Evolutionary conservation across 37 sponge, comb jelly and placozoan genomes (phyloP).

Genomic region (Chondrilla cf. caribensis): DNA sequence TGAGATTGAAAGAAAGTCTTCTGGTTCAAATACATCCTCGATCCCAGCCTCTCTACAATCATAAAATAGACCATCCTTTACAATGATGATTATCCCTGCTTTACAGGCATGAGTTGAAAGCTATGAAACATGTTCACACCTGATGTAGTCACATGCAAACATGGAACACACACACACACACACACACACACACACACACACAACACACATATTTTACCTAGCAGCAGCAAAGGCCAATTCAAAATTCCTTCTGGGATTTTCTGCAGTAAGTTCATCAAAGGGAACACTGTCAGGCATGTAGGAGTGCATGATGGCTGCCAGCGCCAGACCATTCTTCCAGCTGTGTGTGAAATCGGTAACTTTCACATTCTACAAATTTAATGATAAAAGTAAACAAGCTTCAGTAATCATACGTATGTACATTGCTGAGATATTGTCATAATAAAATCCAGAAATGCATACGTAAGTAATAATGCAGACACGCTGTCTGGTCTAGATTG

Average conservation of each 20-base stretch:
- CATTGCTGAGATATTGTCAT: neutral
- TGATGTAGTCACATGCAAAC: neutral
- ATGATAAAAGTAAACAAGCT: too few relatives aligned
- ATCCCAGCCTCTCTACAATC: slow-evolving; percentile 70
- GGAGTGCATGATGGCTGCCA: slow-evolving; percentile 81
- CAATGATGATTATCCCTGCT: neutral
- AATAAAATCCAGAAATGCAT: too few relatives aligned
- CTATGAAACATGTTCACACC: neutral
- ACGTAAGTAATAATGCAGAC: too few relatives aligned
- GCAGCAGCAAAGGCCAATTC: slow-evolving; percentile 77
- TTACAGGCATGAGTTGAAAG: too few relatives aligned
- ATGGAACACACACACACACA: too few relatives aligned
- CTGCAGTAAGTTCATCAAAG: slow-evolving; percentile 70
- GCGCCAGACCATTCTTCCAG: slow-evolving; percentile 79
- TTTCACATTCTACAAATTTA: slow-evolving; percentile 72
- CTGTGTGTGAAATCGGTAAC: slow-evolving; percentile 78
- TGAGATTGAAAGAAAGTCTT: slow-evolving; percentile 59
- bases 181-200: slow-evolving; percentile 6
- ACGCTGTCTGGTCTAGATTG: too few relatives aligned
- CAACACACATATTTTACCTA: slow-evolving; percentile 31
- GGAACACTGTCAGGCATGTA: slow-evolving; percentile 76
- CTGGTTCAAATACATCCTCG: slow-evolving; percentile 70
- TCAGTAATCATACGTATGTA: too few relatives aligned
- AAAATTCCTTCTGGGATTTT: slow-evolving; percentile 64
- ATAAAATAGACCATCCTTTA: neutral